These are phyloP conservation scores for Percopsis omiscomaycus DNA, from an alignment of 2,797 vertebrate genomes.

Conservation along the genomic window DNA sequence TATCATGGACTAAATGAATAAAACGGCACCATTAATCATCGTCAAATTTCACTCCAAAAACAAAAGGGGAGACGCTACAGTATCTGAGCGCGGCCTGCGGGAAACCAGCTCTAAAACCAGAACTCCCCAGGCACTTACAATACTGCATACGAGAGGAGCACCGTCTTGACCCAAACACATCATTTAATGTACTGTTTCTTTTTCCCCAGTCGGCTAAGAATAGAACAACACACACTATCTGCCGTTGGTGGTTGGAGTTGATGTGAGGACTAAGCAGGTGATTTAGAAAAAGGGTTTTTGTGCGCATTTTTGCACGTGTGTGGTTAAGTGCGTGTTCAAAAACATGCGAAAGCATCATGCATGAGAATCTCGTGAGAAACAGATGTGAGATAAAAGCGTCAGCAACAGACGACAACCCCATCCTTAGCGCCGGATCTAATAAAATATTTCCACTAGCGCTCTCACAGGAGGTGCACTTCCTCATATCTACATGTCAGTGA, in stretches of 20 bases:
- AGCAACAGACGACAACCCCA: slow-evolving; percentile 11
- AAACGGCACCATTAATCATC: slow-evolving; percentile 6
- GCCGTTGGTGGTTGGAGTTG: slow-evolving; percentile 14
- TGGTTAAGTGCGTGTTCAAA: slow-evolving; percentile 4
- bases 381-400: slow-evolving; percentile 29
- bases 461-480: slow-evolving; percentile 65
- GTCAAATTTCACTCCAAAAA: not conserved
- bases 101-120: slow-evolving; percentile 13
- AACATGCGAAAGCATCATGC: slow-evolving; percentile 44
- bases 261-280: slow-evolving; percentile 9
- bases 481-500: slow-evolving; percentile 70
- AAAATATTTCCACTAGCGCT: slow-evolving; percentile 69
- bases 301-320: slow-evolving; percentile 6
- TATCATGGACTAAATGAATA: slow-evolving; percentile 32
- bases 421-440: slow-evolving; percentile 58
- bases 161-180: slow-evolving; percentile 12
- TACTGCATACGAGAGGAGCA: not conserved
- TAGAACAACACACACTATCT: slow-evolving; percentile 64
- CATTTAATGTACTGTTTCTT: slow-evolving; percentile 23
- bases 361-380: slow-evolving; percentile 33
- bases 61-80: not conserved
- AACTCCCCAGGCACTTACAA: slow-evolving; percentile 3
- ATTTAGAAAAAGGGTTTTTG: slow-evolving; percentile 7
- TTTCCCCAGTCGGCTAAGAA: slow-evolving; percentile 35
- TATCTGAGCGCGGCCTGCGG: not conserved